Conservation (phyloP, 37 sponge, comb jelly and placozoan species). For the Halisarca cf. caerulea region DNA sequence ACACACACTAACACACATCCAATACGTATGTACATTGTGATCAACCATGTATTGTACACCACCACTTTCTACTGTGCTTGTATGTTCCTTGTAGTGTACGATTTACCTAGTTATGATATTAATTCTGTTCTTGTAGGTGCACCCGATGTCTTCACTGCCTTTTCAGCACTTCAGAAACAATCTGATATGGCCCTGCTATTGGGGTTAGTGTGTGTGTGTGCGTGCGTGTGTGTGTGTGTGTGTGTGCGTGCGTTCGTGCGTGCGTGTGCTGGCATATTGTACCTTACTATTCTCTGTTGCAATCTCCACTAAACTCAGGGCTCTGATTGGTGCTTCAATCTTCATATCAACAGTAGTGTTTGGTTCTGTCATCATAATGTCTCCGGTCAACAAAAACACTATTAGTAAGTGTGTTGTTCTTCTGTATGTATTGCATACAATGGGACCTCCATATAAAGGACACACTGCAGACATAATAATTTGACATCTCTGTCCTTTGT, state of each 20-base stretch:
- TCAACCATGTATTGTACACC: too few species aligned
- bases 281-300: neutral
- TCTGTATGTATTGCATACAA: too few species aligned
- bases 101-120: neutral
- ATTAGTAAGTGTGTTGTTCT: constrained; percentile 22
- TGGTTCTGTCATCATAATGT: constrained; percentile 53
- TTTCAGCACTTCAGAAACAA: constrained; percentile 54
- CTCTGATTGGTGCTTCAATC: constrained; percentile 72
- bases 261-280: neutral
- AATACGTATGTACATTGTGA: too few species aligned
- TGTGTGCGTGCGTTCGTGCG: neutral
- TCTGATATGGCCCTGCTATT: constrained; percentile 64
- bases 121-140: constrained; percentile 47
- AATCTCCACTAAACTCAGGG: constrained; percentile 34
- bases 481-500: too few species aligned
- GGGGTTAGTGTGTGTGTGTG: constrained; percentile 23
- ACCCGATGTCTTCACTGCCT: constrained; percentile 78
- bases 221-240: constrained; percentile 4
- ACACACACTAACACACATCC: too few species aligned
- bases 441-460: too few species aligned
- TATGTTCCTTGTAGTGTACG: neutral
- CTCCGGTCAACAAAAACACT: neutral
- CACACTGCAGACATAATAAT: too few species aligned
- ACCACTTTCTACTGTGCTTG: too few species aligned
- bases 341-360: constrained; percentile 73